These are phyloP conservation scores for Aspidiotus destructor DNA, from an alignment of 2,888 invertebrate genomes.

Conservation along the genomic window DNA sequence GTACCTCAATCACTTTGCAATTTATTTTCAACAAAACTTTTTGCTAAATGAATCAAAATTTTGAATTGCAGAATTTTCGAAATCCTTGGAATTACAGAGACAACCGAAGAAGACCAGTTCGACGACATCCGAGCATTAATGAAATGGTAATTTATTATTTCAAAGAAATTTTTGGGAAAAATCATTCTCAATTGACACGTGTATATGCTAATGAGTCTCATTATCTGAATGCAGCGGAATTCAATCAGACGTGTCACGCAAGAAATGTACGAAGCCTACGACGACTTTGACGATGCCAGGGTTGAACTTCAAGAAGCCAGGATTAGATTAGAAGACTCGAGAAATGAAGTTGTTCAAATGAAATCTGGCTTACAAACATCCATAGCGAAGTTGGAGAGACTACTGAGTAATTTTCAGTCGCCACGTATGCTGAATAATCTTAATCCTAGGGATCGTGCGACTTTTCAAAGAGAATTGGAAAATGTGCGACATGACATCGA, in stretches of 20 bases:
- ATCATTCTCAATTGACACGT: neutral
- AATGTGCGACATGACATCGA: slow-evolving; percentile 21
- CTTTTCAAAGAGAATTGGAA: slow-evolving; percentile 17
- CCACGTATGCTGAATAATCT: neutral
- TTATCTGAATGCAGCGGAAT: neutral
- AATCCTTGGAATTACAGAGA: neutral
- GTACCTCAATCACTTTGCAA: neutral
- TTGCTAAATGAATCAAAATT: neutral
- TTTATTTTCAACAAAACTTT: neutral
- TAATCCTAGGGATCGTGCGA: slow-evolving; percentile 3
- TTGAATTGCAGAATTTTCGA: neutral
- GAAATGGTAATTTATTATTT: neutral
- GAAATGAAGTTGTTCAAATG: slow-evolving; percentile 7
- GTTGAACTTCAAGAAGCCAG: slow-evolving; percentile 16
- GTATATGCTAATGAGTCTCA: neutral
- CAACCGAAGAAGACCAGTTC: neutral
- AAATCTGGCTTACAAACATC: slow-evolving; percentile 10
- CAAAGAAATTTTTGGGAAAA: neutral
- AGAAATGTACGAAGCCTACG: slow-evolving; percentile 12
- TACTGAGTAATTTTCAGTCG: slow-evolving; percentile 3
- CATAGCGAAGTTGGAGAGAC: slow-evolving; percentile 3
- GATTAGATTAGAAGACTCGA: slow-evolving; percentile 13
- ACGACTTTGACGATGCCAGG: slow-evolving; percentile 15
- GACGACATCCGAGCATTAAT: neutral
- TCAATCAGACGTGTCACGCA: slow-evolving; percentile 15